Base-by-base conservation (phyloP, 2,888 invertebrate species). In the Calliphora vomitoria region DNA sequence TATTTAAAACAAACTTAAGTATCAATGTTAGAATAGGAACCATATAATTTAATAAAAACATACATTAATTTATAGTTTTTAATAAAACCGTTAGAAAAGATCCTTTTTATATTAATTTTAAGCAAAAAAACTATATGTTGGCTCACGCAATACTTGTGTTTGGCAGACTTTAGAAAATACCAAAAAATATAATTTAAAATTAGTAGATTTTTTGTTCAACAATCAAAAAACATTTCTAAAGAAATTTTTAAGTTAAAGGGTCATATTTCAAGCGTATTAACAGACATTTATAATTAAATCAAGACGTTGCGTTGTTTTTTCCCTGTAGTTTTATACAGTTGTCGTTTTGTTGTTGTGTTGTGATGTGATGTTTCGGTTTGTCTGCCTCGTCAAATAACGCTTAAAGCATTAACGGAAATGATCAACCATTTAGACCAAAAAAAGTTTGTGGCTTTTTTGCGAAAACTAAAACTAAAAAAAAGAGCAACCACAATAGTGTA, bases 361-460 rank as follows among this genome's bases (percentile, higher is more conserved):
- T n/a, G n/a, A n/a, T 50, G 11, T 74, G 55, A 38, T 68, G 35
- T 80, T 68, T 66, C 60, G 25, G 35, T 74, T 66, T 58, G 60
- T 83, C 78, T 78, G 69, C 79, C 79, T 87, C 72, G 81, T 79
- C 85, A 83, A 89, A 84, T 79, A 88, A 82, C 85, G 88, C 89
- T 88, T 85, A 74, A 72, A 84, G 89, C 89, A 89, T 85, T 89
- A 89, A 89, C 89, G 89, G 89, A 89, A 89, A 89, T 89, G 89
- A 88, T 87, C 89, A 88, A 86, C 89, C 85, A 89, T 89, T 89
- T 89, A 88, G 79, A 84, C 60, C 82, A 82, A 69, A 71, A 76
- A 68, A n/a, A 60, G 38, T 74, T 80, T 85, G 50, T 60, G 64
- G 78, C 6, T 75, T 82, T 76, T 64, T 69, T 31, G 58, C 74